Evolutionary conservation across 2,113 vertebrate genomes (phyloP), one percentile per base, ranked within the genome.

Genomic region (Toxotes jaculatrix): DNA sequence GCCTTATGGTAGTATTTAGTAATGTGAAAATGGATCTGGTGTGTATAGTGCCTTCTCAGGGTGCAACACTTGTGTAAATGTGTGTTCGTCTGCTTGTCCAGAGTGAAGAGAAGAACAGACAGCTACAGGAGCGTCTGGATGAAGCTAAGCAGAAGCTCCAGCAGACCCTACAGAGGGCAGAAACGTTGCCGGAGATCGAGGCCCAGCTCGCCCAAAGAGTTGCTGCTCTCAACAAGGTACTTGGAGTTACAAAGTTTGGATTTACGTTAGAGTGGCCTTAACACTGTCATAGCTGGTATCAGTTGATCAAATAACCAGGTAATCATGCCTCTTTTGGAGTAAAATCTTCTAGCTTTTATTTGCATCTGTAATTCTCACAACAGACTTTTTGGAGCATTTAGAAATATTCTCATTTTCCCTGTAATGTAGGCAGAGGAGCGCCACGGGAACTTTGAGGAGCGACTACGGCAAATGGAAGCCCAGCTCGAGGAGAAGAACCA

Each of bases 121-220:
- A 98, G 95, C 93, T 98, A 40, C 97, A 97, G 65, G 97, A 98
- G 62, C 96, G 97, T 93, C 91, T 98, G 90, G 97, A 98, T 16
- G 97, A 97, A 21, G 96, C 97, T 66, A 98, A 98, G 76, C 97
- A 97, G 95, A 98, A 98, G 92, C 95, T 98, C 53, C 97, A 98
- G 91, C 97, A 97, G 91, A 98, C 97, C 3, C 95, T 98, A 49
- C 97, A 98, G 92, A 96, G 97, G 77, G 97, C 97, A 0, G 97
- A 98, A 93, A 98, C 97, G 0, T 86, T 98, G 77, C 97, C 97
- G 0, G 97, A 98, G 93, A 97, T 98, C 6, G 97, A 98, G 90
- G 97, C 97, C 0, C 97, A 98, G 87, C 93, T 98, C 43, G 97
- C 97, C 0, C 97, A 98, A 93, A 93, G 97, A 10, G 97, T 98